Conservation (phyloP, 2,113 vertebrate genomes). For the Pygoscelis adeliae region DNA sequence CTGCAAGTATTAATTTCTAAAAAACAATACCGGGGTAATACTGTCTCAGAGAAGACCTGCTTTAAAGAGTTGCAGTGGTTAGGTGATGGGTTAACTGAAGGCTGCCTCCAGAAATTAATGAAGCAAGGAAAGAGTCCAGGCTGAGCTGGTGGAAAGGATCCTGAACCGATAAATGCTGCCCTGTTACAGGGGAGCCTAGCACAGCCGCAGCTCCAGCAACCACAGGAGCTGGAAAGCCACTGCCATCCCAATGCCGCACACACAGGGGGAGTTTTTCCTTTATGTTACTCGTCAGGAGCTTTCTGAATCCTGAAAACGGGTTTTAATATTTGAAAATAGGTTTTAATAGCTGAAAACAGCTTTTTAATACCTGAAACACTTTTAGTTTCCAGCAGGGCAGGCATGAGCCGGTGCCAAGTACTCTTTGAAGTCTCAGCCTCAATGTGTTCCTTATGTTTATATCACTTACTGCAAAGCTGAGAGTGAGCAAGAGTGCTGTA, state of each 20-base stretch:
- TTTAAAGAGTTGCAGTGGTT: neutral
- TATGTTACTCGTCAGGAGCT: neutral
- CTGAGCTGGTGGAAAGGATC: neutral
- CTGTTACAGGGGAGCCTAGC: neutral
- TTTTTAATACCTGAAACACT: neutral
- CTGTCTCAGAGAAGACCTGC: neutral
- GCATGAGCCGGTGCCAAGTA: neutral
- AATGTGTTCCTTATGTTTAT: neutral
- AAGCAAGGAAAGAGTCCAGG: neutral
- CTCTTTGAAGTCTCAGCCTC: neutral
- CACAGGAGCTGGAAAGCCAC: neutral
- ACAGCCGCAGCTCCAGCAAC: neutral
- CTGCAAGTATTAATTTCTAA: neutral
- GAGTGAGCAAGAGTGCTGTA: fast-evolving
- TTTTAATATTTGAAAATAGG: neutral
- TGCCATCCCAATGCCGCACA: fast-evolving
- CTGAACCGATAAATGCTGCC: neutral
- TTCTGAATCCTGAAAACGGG: neutral
- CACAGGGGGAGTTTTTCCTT: neutral
- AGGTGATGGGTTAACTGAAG: neutral
- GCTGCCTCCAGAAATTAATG: neutral
- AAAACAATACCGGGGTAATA: neutral
- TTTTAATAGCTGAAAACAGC: neutral
- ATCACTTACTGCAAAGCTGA: neutral
- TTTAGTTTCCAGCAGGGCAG: neutral